These are phyloP conservation scores for Myotis brandtii DNA, from an alignment of 2,113 vertebrate genomes.

Conservation along the genomic window DNA sequence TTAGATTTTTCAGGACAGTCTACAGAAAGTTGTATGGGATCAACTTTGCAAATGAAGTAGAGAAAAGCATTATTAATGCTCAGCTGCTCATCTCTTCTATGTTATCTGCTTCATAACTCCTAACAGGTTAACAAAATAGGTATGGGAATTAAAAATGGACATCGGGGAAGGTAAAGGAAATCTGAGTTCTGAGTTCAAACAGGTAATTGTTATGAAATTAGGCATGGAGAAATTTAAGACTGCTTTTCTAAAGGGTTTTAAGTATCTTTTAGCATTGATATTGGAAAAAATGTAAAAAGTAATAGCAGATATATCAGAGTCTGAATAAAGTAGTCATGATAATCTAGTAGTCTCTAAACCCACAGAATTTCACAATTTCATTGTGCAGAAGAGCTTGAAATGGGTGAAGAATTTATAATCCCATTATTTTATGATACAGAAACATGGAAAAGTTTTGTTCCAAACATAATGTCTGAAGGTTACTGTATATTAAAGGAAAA, in stretches of 20 bases:
- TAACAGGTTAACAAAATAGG: slow-evolving; percentile 35
- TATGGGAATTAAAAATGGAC: not conserved
- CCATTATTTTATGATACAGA: not conserved
- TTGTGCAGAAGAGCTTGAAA: not conserved
- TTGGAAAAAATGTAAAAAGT: slow-evolving; percentile 46
- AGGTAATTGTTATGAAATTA: slow-evolving; percentile 55
- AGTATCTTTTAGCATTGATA: slow-evolving; percentile 38
- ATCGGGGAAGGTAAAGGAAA: not conserved
- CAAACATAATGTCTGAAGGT: slow-evolving; percentile 5
- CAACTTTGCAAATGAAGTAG: not conserved
- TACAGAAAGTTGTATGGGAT: not conserved
- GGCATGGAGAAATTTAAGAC: not conserved
- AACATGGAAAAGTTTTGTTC: slow-evolving; percentile 21
- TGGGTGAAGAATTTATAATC: not conserved
- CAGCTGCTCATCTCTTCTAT: not conserved
- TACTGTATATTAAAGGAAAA: slow-evolving; percentile 46
- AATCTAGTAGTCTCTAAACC: not conserved
- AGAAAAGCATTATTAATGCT: not conserved
- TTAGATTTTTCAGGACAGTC: not conserved
- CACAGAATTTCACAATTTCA: not conserved
- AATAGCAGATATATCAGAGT: slow-evolving; percentile 21
- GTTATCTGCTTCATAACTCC: not conserved
- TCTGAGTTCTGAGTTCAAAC: not conserved
- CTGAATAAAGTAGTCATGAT: slow-evolving; percentile 4
- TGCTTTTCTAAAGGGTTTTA: slow-evolving; percentile 36